These are phyloP conservation scores for Andrena trimmerana DNA, from an alignment of 2,888 invertebrate genomes.

Conservation along the genomic window DNA sequence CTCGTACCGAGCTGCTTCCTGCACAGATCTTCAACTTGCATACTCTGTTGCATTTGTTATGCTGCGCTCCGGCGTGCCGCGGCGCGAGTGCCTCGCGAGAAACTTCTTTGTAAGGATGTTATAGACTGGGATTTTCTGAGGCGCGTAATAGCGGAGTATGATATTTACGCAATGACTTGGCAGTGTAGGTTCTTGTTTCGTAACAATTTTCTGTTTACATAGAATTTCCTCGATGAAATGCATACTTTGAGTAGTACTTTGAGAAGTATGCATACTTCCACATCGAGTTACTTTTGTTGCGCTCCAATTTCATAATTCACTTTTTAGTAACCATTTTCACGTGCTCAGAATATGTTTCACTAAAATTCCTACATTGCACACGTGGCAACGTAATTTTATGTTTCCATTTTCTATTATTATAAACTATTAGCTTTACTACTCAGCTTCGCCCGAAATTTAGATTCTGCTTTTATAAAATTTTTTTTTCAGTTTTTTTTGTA, in stretches of 20 bases:
- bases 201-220: neutral
- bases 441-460: no score
- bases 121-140: neutral
- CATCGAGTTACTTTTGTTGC: neutral
- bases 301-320: no score
- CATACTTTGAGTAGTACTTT: neutral
- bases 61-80: no score
- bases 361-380: neutral
- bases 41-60: conserved; percentile 1
- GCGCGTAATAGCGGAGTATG: neutral
- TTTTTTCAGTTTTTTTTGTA: no score
- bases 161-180: conserved; percentile 3
- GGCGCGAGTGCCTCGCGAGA: neutral
- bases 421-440: no score
- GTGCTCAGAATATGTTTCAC: neutral
- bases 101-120: conserved; percentile 1
- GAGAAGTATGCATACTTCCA: neutral
- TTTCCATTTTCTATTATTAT: neutral
- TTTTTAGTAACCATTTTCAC: no score
- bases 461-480: no score
- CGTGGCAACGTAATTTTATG: neutral
- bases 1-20: neutral
- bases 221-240: neutral
- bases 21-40: no score
- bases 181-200: neutral